Evolutionary conservation across 2,113 vertebrate species (phyloP).

Genomic region (Tupaia tana): DNA sequence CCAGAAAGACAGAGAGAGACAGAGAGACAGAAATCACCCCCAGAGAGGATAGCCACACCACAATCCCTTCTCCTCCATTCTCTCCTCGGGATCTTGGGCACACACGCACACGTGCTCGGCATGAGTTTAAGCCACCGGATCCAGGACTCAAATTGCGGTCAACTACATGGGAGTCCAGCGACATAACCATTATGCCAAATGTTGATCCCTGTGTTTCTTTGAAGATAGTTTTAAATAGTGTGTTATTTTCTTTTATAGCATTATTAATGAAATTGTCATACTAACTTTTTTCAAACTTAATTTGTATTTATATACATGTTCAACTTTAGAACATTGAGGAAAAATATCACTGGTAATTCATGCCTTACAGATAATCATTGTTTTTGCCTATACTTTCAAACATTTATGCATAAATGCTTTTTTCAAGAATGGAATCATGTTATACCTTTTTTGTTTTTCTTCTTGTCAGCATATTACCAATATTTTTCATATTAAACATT

Average conservation of each 20-base stretch:
- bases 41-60: too few species aligned
- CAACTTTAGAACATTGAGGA: background rate
- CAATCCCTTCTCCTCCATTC: too few species aligned
- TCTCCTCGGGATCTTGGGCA: too few species aligned
- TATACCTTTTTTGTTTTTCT: background rate
- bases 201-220: background rate
- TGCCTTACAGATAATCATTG: conserved; percentile 1
- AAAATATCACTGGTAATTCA: background rate
- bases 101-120: too few species aligned
- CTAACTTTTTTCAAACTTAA: conserved; percentile 24
- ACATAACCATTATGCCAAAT: too few species aligned
- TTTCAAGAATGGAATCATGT: background rate
- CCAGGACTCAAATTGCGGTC: too few species aligned
- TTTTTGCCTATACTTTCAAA: background rate
- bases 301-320: conserved; percentile 40
- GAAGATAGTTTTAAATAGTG: conserved; percentile 29
- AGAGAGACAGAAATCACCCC: too few species aligned
- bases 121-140: too few species aligned
- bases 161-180: too few species aligned
- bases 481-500: background rate
- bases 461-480: background rate
- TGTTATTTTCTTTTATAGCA: background rate
- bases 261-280: conserved; percentile 36
- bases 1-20: too few species aligned
- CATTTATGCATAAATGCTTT: background rate